These are phyloP conservation scores for Sitta europaea DNA, from an alignment of 2,113 vertebrate genomes.

Conservation along the genomic window DNA sequence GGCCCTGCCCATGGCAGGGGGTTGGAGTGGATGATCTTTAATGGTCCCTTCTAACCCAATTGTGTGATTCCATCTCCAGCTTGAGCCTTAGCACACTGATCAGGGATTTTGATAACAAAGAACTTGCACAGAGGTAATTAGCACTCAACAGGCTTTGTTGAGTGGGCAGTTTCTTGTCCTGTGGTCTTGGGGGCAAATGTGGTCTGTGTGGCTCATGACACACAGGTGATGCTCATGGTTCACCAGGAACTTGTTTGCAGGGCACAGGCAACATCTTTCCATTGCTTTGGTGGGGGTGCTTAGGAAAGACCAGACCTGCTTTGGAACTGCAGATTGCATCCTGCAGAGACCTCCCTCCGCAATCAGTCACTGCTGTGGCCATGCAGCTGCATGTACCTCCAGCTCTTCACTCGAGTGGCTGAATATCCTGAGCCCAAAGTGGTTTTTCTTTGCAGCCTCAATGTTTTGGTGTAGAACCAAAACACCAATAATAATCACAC, in stretches of 20 bases:
- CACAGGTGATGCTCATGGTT: fast-evolving
- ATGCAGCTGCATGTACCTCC: background rate
- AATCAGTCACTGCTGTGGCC: background rate
- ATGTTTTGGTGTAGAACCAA: background rate
- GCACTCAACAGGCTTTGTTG: background rate
- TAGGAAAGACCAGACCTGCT: background rate
- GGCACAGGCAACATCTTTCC: background rate
- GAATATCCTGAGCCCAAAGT: background rate
- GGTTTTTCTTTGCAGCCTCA: background rate
- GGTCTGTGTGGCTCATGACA: fast-evolving
- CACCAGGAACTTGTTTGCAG: background rate
- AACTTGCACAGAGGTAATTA: background rate
- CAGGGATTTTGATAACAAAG: background rate
- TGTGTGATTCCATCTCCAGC: background rate
- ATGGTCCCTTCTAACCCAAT: background rate
- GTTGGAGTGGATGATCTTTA: background rate
- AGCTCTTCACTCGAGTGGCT: too few relatives aligned
- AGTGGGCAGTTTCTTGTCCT: background rate
- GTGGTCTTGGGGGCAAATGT: fast-evolving
- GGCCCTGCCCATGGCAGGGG: background rate
- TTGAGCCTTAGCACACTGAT: background rate
- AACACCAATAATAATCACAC: too few relatives aligned
- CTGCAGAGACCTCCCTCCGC: background rate
- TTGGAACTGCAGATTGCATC: background rate
- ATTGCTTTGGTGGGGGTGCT: background rate